Base-by-base conservation (phyloP, 2,113 vertebrate genomes). In the Myrmophylax atrothorax region DNA sequence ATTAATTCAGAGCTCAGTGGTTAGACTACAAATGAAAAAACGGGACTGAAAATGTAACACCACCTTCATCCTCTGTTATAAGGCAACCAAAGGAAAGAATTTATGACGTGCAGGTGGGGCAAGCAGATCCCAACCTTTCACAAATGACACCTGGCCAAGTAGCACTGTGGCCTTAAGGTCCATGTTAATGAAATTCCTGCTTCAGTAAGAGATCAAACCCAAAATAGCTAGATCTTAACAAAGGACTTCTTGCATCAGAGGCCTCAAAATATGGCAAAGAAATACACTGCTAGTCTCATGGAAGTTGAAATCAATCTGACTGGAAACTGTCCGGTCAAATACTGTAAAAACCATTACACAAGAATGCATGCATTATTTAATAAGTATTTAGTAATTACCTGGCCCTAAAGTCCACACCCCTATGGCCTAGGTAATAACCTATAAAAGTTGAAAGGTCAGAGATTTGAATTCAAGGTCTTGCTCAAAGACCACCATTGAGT, bases 111-210 rank as follows among this genome's bases (percentile, higher is more conserved):
- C 86, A 87, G 35, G 38, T 20, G 75, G 42, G 75, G 42, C 23
- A 70, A 50, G 29, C 35, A 70, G 38, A 53, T 31, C 10, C 8
- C 31, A 79, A 42, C 10, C 18, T 84, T 77, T 74, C 50, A 22
- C 0, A 1, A 76, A 42, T n/a, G 18, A 80, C 16, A 46, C 23
- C 23, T 22, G 6, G 10, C 6, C 20, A 33, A 85, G 46, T 4
- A 62, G n/a, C 23, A 58, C 58, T 18, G 23, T 0, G 3, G 49
- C 37, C 33, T 24, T 74, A 6, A 86, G 31, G 42, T 55, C 59
- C 29, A 29, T 0, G 0, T 35, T 64, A 64, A 85, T 5, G 7
- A 49, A 79, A 3, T 2, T 23, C 13, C 15, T 50, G 23, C 46
- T 55, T 38, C 82, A 90, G 2, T 24, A 73, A 29, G 17, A 44